Evolutionary conservation across 1,140 invertebrate species (phyloP), one percentile per base, ranked within the genome.

Genomic region (Neodiprion fabricii): DNA sequence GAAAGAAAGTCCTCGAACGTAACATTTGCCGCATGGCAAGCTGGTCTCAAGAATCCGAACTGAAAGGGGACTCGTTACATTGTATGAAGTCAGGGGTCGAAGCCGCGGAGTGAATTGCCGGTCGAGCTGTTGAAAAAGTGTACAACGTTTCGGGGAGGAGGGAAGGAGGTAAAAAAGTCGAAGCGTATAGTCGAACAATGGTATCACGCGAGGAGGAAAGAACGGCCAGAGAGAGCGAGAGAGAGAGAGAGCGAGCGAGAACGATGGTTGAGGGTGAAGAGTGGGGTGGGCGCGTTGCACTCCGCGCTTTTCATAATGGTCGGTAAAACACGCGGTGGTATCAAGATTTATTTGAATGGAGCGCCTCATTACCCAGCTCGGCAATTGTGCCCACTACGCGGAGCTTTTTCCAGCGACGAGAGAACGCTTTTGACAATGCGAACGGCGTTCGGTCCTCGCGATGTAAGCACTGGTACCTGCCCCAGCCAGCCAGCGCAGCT

Each of bases 331-430:
- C 67, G 67, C 17, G 67, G 67, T 69, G 80, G 80, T 87, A 87
- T 86, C 85, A 85, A 86, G 86, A 87, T 87, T 86, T 86, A 88
- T 86, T 85, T 85, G 85, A 86, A 88, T 85, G 79, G 84, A 82
- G 80, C 83, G 85, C 81, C 85, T 88, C 85, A 87, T 88, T 88
- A 88, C 83, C 85, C 85, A 78, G 81, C 83, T 84, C 79, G 75
- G 80, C 82, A 84, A 87, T 87, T 86, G 85, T 86, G 80, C 79
- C 28, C 79, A 78, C 76, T 76, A 80, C 81, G 82, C 74, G 28
- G 2, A 5, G 53, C 53, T 61, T 61, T 40, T 40, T 40, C 28
- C 28, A 40, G 28, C 28, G 28, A 40, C 28, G 28, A 40, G 28
- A 40, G 28, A 40, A 40, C 28, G 28, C 28, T 40, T 40, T 40